Percentiles rank a stretch among this genome's conserved stretches.
phyloP scores from a whole-genome alignment of 1,140 invertebrate genomes.

The Lepidurus arcticus region DNA sequence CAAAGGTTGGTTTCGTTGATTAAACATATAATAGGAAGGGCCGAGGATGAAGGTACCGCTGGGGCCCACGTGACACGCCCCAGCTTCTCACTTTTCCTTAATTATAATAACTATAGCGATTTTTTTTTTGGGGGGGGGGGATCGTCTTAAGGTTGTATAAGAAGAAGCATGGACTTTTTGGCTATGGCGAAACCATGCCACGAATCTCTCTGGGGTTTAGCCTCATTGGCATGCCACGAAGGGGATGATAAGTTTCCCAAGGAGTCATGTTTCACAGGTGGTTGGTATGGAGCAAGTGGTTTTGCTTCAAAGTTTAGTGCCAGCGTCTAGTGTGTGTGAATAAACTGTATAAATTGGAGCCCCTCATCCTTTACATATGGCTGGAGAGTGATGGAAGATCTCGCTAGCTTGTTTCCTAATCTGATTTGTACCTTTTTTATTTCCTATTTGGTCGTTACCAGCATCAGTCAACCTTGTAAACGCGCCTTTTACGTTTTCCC shows the following conservation, averaged over 20 bases:
- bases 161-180: neutral
- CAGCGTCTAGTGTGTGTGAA: neutral
- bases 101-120: conserved; percentile 20
- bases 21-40: conserved; percentile 5
- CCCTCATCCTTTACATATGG: neutral
- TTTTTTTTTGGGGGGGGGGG: neutral
- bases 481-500: no score
- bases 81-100: conserved; percentile 19
- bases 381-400: neutral
- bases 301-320: neutral
- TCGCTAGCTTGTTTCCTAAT: neutral
- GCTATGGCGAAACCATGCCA: neutral
- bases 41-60: neutral
- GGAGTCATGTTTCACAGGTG: neutral
- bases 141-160: neutral
- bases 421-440: neutral
- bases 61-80: conserved; percentile 8
- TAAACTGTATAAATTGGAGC: neutral
- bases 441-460: neutral
- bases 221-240: neutral
- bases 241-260: neutral
- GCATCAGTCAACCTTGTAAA: no score
- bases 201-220: neutral
- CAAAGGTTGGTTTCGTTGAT: neutral
- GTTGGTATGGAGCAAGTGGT: conserved; percentile 5